Conservation (phyloP, 2,113 vertebrate genomes). For the Etia nguti region DNA sequence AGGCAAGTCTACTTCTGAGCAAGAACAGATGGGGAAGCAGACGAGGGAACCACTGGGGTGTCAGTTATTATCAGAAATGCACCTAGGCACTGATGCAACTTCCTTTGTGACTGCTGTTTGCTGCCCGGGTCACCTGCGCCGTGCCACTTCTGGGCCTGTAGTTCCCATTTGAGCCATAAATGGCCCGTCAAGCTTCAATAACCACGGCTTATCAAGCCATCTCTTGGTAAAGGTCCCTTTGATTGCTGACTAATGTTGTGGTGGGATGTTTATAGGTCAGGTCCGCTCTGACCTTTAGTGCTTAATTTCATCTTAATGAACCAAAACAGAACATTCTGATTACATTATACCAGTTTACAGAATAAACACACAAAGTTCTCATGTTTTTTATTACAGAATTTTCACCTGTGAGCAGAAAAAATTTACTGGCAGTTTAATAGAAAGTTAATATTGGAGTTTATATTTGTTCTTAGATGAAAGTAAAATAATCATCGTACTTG, state of each 20-base stretch:
- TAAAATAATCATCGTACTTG: neutral
- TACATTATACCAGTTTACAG: neutral
- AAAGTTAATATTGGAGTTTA: neutral
- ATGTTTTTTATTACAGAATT: neutral
- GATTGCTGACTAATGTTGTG: neutral
- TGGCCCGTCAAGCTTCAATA: neutral
- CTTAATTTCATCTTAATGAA: neutral
- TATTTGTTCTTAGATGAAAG: neutral
- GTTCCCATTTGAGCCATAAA: neutral
- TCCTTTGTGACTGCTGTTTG: neutral
- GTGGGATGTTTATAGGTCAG: neutral
- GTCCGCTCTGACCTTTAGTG: neutral
- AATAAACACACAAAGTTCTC: neutral
- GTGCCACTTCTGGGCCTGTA: neutral
- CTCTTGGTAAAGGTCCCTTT: neutral
- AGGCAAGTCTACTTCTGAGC: conserved; percentile 37
- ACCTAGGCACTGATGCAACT: conserved; percentile 3
- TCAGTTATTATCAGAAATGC: conserved; percentile 52
- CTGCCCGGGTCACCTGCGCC: neutral
- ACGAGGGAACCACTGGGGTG: conserved; percentile 38
- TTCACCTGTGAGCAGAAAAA: neutral
- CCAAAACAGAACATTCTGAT: neutral
- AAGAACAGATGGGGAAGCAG: conserved; percentile 58
- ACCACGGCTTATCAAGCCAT: neutral
- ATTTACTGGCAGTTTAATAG: neutral